Evolutionary conservation across 2,113 vertebrate species (phyloP).

Genomic region (Pedetes capensis): DNA sequence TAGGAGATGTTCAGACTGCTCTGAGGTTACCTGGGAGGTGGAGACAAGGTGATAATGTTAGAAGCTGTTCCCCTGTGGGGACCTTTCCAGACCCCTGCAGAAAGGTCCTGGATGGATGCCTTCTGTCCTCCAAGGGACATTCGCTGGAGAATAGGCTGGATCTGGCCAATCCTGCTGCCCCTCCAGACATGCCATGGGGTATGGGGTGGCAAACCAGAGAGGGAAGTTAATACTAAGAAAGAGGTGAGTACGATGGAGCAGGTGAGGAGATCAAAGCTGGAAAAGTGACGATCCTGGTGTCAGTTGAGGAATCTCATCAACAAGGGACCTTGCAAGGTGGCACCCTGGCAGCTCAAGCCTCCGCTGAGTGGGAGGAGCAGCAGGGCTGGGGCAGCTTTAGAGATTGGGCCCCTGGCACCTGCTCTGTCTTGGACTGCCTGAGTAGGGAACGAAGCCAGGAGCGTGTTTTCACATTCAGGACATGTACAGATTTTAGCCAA

Average conservation of each 20-base stretch:
- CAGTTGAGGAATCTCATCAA: not conserved
- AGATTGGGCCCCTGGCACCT: not conserved
- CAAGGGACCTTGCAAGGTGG: not conserved
- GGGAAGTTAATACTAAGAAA: not conserved
- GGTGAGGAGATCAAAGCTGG: not conserved
- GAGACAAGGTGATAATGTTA: not conserved
- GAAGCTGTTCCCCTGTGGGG: not conserved
- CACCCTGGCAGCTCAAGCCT: not conserved
- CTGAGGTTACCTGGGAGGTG: not conserved
- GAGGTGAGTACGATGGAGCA: accelerated
- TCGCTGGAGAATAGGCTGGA: not conserved
- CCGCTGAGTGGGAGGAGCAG: not conserved
- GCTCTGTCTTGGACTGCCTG: not conserved
- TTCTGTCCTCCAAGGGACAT: not conserved
- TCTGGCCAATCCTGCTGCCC: not conserved
- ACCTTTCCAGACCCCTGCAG: not conserved
- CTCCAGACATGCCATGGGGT: not conserved
- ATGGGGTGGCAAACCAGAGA: not conserved
- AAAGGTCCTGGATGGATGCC: not conserved
- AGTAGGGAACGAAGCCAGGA: not conserved
- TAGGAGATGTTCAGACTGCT: not conserved
- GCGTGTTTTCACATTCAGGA: not conserved
- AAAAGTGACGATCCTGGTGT: not conserved
- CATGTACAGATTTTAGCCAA: not conserved
- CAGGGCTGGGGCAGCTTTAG: not conserved